phyloP scores from a whole-genome alignment of 1,140 invertebrate genomes.

The Bombus sylvicola region DNA sequence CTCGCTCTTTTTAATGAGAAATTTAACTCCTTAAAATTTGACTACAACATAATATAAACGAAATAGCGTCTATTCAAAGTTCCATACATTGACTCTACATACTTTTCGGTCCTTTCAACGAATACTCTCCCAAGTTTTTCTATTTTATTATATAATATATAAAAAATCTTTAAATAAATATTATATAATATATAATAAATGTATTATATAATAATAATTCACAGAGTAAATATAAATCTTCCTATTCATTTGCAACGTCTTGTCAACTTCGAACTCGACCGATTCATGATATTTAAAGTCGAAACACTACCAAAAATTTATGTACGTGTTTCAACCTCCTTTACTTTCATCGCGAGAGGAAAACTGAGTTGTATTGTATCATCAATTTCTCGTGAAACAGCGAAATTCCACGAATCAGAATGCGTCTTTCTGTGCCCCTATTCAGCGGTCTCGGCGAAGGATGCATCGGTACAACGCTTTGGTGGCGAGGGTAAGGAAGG shows the following conservation, averaged over 20 bases:
- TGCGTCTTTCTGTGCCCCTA: background rate
- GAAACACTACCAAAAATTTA: background rate
- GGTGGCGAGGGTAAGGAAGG: slow-evolving; percentile 35
- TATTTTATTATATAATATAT: no score
- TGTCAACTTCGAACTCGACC: background rate
- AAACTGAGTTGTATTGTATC: background rate
- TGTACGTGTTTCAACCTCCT: background rate
- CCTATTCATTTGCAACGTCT: background rate
- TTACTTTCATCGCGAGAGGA: background rate
- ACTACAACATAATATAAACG: no score
- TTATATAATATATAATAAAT: no score
- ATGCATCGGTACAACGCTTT: slow-evolving; percentile 52
- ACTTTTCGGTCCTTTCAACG: background rate
- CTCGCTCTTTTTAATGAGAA: background rate
- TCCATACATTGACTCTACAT: background rate
- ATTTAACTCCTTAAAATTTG: background rate
- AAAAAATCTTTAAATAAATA: no score
- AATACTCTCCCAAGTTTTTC: background rate
- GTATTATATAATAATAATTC: background rate
- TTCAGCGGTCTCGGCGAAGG: slow-evolving; percentile 38
- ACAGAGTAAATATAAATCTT: background rate
- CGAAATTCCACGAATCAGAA: slow-evolving; percentile 26
- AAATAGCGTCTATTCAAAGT: background rate
- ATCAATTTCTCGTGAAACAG: slow-evolving; percentile 34
- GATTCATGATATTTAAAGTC: background rate